Conservation (phyloP, 2,113 vertebrate species). For the Eurystomus gularis region DNA sequence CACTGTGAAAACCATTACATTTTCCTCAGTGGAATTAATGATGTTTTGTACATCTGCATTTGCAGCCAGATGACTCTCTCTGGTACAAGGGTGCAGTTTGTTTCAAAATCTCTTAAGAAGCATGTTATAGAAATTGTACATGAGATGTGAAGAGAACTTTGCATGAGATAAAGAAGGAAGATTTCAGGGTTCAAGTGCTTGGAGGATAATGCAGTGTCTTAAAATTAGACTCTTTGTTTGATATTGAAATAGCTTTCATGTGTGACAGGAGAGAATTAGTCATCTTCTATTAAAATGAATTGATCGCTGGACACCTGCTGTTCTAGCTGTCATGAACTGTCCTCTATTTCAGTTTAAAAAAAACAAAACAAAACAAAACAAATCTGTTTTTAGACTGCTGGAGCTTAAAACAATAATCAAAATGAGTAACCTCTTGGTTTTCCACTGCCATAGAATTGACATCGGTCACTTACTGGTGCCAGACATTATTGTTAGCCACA, state of each 20-base stretch:
- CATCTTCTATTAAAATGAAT: slow-evolving; percentile 30
- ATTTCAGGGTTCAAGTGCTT: neutral
- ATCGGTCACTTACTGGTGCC: neutral
- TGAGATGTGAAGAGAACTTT: neutral
- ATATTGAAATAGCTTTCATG: slow-evolving; percentile 28
- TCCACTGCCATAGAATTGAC: neutral
- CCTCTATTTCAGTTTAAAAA: neutral
- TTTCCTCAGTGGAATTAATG: neutral
- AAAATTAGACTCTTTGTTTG: neutral
- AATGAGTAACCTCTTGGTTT: neutral
- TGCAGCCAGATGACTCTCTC: neutral
- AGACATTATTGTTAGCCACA: neutral
- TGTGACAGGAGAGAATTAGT: slow-evolving; percentile 10
- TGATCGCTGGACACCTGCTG: neutral
- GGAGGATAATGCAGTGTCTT: neutral
- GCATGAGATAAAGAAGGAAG: neutral
- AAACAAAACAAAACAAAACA: neutral
- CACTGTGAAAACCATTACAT: neutral
- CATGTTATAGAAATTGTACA: neutral
- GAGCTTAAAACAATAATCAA: neutral
- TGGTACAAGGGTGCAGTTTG: neutral
- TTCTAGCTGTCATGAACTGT: neutral
- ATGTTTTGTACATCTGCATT: neutral
- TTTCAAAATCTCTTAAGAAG: neutral
- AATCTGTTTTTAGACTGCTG: neutral